A percentile compares a stretch with the other conserved stretches of the same genome.
These are phyloP conservation scores for Arizona elegans DNA, from an alignment of 2,113 vertebrate species.

Conservation along the genomic window DNA sequence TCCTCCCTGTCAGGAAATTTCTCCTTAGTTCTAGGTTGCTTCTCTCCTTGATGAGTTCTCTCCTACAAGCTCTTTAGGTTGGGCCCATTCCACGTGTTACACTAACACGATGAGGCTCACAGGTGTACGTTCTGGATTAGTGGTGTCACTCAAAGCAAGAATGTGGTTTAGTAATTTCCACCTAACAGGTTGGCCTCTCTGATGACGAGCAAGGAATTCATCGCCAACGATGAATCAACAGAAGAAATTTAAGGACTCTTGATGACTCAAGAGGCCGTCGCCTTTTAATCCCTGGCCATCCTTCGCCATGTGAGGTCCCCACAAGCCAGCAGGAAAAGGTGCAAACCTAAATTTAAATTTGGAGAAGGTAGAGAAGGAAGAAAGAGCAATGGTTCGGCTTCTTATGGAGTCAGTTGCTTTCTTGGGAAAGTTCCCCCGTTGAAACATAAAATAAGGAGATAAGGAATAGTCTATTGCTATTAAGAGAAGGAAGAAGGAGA, in stretches of 20 bases:
- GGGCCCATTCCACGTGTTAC: background rate
- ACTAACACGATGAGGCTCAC: background rate
- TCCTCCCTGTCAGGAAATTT: background rate
- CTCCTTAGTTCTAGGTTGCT: background rate
- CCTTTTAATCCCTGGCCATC: too few species aligned
- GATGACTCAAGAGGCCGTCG: background rate
- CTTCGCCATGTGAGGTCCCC: background rate
- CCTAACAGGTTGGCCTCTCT: background rate
- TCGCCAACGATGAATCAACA: background rate
- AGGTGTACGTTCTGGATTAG: background rate
- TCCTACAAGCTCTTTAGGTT: background rate
- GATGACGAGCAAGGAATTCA: background rate
- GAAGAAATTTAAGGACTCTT: background rate
- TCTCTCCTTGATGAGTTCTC: background rate
- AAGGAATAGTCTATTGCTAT: background rate
- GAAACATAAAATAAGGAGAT: background rate
- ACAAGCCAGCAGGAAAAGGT: background rate
- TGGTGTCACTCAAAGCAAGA: background rate
- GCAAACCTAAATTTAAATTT: background rate
- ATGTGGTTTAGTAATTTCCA: background rate
- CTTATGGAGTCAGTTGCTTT: background rate
- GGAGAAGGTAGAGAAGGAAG: background rate
- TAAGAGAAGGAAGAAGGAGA: background rate
- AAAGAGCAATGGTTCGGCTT: too few species aligned
- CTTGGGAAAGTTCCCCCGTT: background rate